Base-by-base conservation (phyloP, 1,140 invertebrate species). In the Drosophila littoralis region DNA sequence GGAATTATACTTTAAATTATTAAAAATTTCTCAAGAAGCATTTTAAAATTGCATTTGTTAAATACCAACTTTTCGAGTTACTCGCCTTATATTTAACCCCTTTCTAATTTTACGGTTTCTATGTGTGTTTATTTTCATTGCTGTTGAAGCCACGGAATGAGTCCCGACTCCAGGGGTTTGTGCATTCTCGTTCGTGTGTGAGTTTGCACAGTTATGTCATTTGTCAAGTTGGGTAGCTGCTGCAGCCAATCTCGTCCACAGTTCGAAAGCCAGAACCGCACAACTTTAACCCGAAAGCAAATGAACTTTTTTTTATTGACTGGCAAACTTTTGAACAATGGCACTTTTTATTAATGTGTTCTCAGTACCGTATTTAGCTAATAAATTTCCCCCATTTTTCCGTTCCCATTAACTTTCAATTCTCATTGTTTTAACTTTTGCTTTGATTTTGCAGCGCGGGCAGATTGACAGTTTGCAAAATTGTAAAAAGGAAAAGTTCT, bases 241-340 rank as follows among this genome's bases (percentile, higher is more conserved):
- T 46, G 17, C 54, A 43, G 7, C 33, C 13, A 33, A 22, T 17
- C 12, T 6, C 38, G 9, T 13, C 0, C 65, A 50, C 59, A 35
- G 63, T 66, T 59, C 35, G 48, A 43, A 46, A 69, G 17, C 72
- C 71, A 42, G 48, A 32, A 10, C 38, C 51, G n/a, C 48, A 32
- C 22, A 46, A 43, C n/a, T 52, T 52, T 40, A 66, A 45, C 54
- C 40, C 59, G 55, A 45, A 42, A 42, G 36, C 33, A 45, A 79
- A 61, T 50, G 43, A 88, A 88, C 82, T 85, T 22, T 88, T 85
- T 81, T 75, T 76, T 66, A 85, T 88, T 75, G 72, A 88, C 67
- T 88, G 83, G 60, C 51, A 76, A 85, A 88, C 66, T 82, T 85
- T 85, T 52, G 43, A 72, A 57, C 72, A 80, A 65, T 69, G 61